Evolutionary conservation across 2,888 invertebrate species (phyloP).

Genomic region (Dynastes maya): DNA sequence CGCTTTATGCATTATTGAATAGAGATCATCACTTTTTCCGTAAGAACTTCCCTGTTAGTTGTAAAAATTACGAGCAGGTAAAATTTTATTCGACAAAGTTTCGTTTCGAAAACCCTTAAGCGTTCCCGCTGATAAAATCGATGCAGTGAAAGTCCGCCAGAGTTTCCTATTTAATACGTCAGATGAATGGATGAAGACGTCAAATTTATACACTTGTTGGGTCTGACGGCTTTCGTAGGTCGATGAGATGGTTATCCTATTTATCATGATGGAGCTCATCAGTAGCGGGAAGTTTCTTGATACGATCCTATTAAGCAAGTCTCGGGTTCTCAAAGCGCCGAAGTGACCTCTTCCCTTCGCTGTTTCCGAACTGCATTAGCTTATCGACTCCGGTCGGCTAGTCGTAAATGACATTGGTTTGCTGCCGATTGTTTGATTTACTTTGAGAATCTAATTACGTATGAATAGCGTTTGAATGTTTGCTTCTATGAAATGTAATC

Average conservation of each 20-base stretch:
- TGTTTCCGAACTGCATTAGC: slow-evolving; percentile 39
- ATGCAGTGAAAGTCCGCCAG: slow-evolving; percentile 23
- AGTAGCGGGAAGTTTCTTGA: slow-evolving; percentile 34
- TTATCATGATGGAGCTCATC: slow-evolving; percentile 22
- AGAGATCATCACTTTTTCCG: too few relatives aligned
- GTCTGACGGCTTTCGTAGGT: slow-evolving; percentile 29
- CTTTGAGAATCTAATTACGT: slow-evolving; percentile 16
- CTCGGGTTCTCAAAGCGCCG: slow-evolving; percentile 24
- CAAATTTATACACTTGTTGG: slow-evolving; percentile 27
- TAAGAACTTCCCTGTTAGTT: too few relatives aligned
- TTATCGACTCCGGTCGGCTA: slow-evolving; percentile 34
- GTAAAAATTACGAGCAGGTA: too few relatives aligned
- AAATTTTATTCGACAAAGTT: too few relatives aligned
- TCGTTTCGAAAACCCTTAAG: too few relatives aligned
- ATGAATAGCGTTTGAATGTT: background rate
- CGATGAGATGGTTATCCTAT: slow-evolving; percentile 37
- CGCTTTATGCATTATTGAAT: too few relatives aligned
- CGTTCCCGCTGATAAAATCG: slow-evolving; percentile 1
- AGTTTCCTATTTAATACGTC: slow-evolving; percentile 25
- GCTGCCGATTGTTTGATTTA: slow-evolving; percentile 29
- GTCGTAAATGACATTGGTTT: slow-evolving; percentile 25
- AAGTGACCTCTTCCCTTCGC: slow-evolving; percentile 31
- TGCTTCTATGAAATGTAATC: too few relatives aligned
- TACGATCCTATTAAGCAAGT: slow-evolving; percentile 37
- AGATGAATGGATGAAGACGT: slow-evolving; percentile 8